A percentile compares a stretch with the other conserved stretches of the same genome.
Conservation (phyloP, 2,113 vertebrate genomes). For the Rhinopomastus cyanomelas region DNA sequence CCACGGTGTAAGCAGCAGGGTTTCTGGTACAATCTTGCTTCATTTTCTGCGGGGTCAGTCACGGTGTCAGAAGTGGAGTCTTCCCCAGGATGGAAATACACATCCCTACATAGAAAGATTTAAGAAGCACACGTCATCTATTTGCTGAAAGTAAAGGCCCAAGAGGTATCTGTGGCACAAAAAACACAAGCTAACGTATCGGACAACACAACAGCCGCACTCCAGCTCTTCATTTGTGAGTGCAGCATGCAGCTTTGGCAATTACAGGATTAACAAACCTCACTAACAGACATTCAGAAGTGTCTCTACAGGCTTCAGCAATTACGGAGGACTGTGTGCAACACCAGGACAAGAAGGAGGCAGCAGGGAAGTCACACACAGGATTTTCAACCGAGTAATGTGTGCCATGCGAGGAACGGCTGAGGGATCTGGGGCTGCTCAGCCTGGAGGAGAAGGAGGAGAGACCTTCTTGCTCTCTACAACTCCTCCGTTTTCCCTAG, state of each 20-base stretch:
- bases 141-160: background rate
- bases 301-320: background rate
- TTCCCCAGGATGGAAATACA: slow-evolving; percentile 1
- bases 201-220: background rate
- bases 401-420: too few relatives aligned
- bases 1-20: slow-evolving; percentile 84
- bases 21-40: slow-evolving; percentile 83
- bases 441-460: too few relatives aligned
- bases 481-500: too few relatives aligned
- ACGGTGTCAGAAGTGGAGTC: background rate
- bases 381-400: background rate
- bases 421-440: too few relatives aligned
- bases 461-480: too few relatives aligned
- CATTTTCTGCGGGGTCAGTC: slow-evolving; percentile 71
- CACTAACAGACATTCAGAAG: background rate
- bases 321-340: background rate
- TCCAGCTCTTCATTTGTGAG: background rate
- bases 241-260: background rate
- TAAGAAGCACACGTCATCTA: background rate
- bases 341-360: background rate
- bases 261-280: background rate
- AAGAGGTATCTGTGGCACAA: background rate
- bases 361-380: background rate
- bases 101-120: background rate
- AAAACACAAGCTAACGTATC: background rate